Base-by-base conservation (phyloP, 1,140 invertebrate genomes). In the Cotesia glomerata region DNA sequence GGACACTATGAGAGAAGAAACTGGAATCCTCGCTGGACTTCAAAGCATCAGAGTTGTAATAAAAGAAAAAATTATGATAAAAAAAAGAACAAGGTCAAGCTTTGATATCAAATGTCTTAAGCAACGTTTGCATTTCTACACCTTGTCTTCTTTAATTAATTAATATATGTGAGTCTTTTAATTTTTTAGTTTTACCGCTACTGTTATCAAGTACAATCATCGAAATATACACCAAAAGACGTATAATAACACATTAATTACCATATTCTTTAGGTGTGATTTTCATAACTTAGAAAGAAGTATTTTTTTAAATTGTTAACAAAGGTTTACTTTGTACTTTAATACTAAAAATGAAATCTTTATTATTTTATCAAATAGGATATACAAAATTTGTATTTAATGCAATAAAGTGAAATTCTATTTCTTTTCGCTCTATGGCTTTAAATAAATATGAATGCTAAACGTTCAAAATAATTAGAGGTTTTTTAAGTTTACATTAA, bases 131-230 rank as follows among this genome's bases (percentile, higher is more conserved):
- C 74, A 73, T 75, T 77, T 77, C 79, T 75, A 73, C 64, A 59
- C 73, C 64, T 32, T 62, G 74, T 71, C 68, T 71, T 58, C 77
- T 76, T 78, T 79, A 77, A 80, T 81, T 76, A 77, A 56, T 39
- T 78, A 73, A 74, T 80, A 3, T 45, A 5, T 13, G 9, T 11
- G 11, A 39, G 9, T 13, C 13, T 13, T 26, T 26, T 35, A 39
- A 36, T 35, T 35, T 35, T n/a, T 11, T 8, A 36, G 14, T n/a
- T 35, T 9, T 16, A 16, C 8, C 45, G 45, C 8, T 49, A 49
- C 52, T n/a, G 26, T 26, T 26, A 26, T 26, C 26, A 26, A 45
- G 8, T 45, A 45, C 39, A 45, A 45, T 45, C 39, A 45, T 9
- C 39, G 26, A 26, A 26, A 26, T 26, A 26, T 26, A 26, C 26